These are phyloP conservation scores for Mercenaria mercenaria DNA, from an alignment of 1,140 invertebrate species.

Conservation along the genomic window DNA sequence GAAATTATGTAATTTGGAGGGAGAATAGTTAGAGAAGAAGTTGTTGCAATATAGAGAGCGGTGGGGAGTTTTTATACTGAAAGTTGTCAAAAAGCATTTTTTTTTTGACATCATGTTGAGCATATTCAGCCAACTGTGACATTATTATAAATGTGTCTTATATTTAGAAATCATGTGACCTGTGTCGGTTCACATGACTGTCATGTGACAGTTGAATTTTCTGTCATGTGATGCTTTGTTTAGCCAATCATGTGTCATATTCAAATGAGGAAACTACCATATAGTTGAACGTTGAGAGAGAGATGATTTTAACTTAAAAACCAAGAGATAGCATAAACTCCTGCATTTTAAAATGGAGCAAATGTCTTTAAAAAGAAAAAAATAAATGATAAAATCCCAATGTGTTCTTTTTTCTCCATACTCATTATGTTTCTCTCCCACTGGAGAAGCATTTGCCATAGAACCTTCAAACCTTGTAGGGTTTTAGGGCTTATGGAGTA, in stretches of 20 bases:
- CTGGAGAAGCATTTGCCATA: too few relatives aligned
- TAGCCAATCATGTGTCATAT: conserved; percentile 41
- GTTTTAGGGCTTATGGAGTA: too few relatives aligned
- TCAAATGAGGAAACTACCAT: conserved; percentile 36
- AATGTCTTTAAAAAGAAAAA: conserved; percentile 21
- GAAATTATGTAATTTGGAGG: too few relatives aligned
- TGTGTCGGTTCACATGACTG: background rate
- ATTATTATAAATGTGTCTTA: conserved; percentile 9
- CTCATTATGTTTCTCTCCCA: too few relatives aligned
- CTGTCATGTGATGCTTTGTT: conserved; percentile 11
- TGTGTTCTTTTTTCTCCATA: too few relatives aligned
- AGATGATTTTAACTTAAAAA: conserved; percentile 15
- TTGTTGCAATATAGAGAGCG: background rate
- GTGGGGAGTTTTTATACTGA: background rate
- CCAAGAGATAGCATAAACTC: background rate
- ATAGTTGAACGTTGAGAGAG: conserved; percentile 7
- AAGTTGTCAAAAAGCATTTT: background rate
- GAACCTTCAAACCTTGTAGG: too few relatives aligned
- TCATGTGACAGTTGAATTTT: conserved; percentile 19
- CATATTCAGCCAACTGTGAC: background rate
- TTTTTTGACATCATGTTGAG: conserved; percentile 9
- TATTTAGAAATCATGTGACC: background rate
- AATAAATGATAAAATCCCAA: conserved; percentile 38
- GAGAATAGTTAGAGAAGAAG: too few relatives aligned
- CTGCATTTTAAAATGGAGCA: background rate